These are phyloP conservation scores for Scaptodrosophila lebanonensis DNA, from an alignment of 1,140 invertebrate species.

Conservation along the genomic window DNA sequence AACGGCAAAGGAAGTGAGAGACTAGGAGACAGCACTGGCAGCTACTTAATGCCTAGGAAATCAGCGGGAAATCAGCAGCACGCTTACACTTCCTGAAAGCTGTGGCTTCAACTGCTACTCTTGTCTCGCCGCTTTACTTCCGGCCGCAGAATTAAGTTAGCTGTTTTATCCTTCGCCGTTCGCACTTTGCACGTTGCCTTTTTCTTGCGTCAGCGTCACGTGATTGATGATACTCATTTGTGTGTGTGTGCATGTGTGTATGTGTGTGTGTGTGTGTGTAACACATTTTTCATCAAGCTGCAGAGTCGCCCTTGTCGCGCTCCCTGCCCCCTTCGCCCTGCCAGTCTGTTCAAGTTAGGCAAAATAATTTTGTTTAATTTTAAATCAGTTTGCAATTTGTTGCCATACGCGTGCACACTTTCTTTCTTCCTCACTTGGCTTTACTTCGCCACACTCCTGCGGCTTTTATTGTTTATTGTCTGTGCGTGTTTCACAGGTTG, in stretches of 20 bases:
- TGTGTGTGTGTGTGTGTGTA: constrained; percentile 11
- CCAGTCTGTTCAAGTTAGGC: constrained; percentile 23
- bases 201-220: constrained; percentile 7
- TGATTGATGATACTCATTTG: constrained; percentile 74
- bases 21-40: constrained; percentile 11
- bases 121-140: constrained; percentile 31
- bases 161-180: constrained; percentile 26
- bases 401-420: constrained; percentile 26
- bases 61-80: constrained; percentile 29
- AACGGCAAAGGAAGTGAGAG: too few species aligned
- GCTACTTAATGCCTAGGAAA: constrained; percentile 33
- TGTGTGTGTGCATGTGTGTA: constrained; percentile 29
- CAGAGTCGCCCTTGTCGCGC: too few species aligned
- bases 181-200: neutral
- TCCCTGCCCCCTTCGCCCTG: too few species aligned
- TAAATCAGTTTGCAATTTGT: constrained; percentile 74
- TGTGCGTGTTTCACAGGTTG: constrained; percentile 68
- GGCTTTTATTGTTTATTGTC: constrained; percentile 69
- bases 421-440: constrained; percentile 17
- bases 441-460: constrained; percentile 10
- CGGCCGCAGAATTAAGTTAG: constrained; percentile 49
- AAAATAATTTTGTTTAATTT: constrained; percentile 74
- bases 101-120: neutral
- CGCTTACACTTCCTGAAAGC: neutral
- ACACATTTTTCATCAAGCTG: neutral